A percentile compares a stretch with the other conserved stretches of the same genome.
Conservation (phyloP, 2,113 vertebrate genomes). For the Anoplopoma fimbria region DNA sequence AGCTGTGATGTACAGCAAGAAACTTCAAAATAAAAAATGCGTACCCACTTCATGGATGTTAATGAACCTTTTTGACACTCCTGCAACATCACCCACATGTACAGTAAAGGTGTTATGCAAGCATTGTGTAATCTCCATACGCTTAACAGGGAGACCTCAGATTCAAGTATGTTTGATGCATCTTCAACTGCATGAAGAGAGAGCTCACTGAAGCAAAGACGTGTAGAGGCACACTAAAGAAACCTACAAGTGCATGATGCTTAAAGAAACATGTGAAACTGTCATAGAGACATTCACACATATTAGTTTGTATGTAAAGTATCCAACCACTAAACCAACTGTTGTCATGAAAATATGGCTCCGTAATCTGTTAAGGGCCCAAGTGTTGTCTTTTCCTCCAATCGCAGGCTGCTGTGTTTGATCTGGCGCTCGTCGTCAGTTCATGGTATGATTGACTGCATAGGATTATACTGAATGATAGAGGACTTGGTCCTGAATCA, state of each 20-base stretch:
- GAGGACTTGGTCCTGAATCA: slow-evolving; percentile 69
- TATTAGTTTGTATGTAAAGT: slow-evolving; percentile 4
- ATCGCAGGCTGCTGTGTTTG: slow-evolving; percentile 60
- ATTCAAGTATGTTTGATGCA: slow-evolving; percentile 34
- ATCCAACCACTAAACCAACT: slow-evolving; percentile 46
- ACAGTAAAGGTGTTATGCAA: slow-evolving; percentile 63
- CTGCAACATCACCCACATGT: slow-evolving; percentile 70
- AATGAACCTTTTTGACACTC: slow-evolving; percentile 50
- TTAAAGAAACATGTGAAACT: background rate
- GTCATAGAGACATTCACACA: background rate
- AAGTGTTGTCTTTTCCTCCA: slow-evolving; percentile 46
- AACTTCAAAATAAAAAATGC: background rate
- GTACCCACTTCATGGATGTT: slow-evolving; percentile 38
- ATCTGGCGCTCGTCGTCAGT: slow-evolving; percentile 57
- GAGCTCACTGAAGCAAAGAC: background rate
- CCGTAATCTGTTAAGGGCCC: slow-evolving; percentile 44
- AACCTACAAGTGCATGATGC: background rate
- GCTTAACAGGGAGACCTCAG: slow-evolving; percentile 21
- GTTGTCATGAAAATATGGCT: slow-evolving; percentile 44
- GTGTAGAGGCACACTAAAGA: background rate
- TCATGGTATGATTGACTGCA: slow-evolving; percentile 41
- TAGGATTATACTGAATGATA: slow-evolving; percentile 55
- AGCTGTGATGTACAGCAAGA: background rate
- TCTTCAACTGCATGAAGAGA: slow-evolving; percentile 27
- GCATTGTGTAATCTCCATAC: slow-evolving; percentile 54